These are phyloP conservation scores for Pachydiplax longipennis DNA, from an alignment of 2,888 invertebrate species.

Conservation along the genomic window DNA sequence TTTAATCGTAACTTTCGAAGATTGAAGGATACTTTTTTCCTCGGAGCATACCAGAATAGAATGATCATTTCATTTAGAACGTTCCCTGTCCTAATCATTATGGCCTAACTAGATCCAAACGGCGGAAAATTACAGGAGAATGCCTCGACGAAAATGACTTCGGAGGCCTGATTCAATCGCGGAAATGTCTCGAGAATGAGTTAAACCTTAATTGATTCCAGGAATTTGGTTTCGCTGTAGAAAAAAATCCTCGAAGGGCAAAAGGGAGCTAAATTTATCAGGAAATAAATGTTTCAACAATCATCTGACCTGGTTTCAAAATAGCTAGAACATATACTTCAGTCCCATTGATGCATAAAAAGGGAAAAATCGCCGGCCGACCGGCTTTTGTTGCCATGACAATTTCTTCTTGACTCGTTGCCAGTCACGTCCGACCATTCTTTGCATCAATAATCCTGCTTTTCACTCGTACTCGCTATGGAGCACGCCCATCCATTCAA, in stretches of 20 bases:
- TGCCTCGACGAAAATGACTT: not conserved
- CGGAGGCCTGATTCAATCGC: not conserved
- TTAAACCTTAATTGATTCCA: not conserved
- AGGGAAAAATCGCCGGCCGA: not conserved
- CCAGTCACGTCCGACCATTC: conserved; percentile 38
- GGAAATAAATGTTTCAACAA: not conserved
- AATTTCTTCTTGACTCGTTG: conserved; percentile 40
- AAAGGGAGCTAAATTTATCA: not conserved
- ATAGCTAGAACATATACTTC: not conserved
- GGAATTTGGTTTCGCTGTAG: not conserved
- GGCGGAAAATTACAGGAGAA: not conserved
- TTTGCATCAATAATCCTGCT: conserved; percentile 40
- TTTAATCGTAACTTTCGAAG: not conserved
- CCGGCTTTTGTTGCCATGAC: conserved; percentile 5
- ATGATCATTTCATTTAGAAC: too few relatives aligned
- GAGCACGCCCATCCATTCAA: conserved; percentile 22
- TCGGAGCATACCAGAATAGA: not conserved
- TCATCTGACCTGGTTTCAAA: not conserved
- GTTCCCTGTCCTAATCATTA: too few relatives aligned
- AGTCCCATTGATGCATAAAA: not conserved
- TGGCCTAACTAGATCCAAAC: not conserved
- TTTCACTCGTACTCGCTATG: not conserved
- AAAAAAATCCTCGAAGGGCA: not conserved
- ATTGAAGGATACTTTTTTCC: not conserved
- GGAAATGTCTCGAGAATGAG: not conserved